phyloP scores from a whole-genome alignment of 2,797 vertebrate species.

The Hippopotamyrus pictus region DNA sequence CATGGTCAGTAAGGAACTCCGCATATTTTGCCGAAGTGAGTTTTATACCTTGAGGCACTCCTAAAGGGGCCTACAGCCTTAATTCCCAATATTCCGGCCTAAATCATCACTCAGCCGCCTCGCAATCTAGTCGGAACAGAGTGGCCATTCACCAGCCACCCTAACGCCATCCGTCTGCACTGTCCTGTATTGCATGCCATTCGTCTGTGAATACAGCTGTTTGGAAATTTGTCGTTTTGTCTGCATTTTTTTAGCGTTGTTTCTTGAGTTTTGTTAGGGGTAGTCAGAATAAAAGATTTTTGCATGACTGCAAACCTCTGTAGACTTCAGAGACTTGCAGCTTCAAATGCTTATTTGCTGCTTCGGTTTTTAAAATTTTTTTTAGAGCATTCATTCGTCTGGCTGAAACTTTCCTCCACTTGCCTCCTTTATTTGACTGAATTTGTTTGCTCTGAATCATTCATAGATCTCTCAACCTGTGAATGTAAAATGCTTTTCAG shows the following conservation, averaged over 20 bases:
- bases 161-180: background rate
- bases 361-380: background rate
- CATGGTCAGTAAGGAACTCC: background rate
- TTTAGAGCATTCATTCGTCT: background rate
- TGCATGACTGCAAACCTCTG: background rate
- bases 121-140: background rate
- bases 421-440: background rate
- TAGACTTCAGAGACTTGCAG: background rate
- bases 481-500: background rate
- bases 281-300: background rate
- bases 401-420: background rate
- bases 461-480: background rate
- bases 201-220: background rate
- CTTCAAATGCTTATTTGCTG: background rate
- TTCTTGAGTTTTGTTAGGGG: background rate
- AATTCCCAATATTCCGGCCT: background rate
- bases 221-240: background rate
- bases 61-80: background rate
- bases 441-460: background rate
- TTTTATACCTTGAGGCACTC: background rate
- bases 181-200: background rate
- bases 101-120: background rate
- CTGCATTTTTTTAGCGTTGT: background rate
- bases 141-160: background rate
- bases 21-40: background rate